Evolutionary conservation across 2,888 invertebrate genomes (phyloP).

Genomic region (Pyralis farinalis): DNA sequence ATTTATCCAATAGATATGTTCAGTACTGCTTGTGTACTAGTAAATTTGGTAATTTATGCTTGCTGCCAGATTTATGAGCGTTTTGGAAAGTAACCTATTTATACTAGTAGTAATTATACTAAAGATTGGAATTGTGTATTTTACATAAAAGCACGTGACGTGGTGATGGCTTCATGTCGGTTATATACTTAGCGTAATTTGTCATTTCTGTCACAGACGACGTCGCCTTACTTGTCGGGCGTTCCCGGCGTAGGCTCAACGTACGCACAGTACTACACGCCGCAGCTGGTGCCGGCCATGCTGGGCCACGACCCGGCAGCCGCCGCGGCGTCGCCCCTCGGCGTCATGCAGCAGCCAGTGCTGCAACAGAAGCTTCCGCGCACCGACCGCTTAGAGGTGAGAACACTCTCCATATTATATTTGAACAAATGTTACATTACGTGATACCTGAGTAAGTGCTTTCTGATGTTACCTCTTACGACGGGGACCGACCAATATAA

Average conservation of each 20-base stretch:
- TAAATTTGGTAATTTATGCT: slow-evolving; percentile 8
- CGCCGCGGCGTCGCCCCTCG: slow-evolving; percentile 89
- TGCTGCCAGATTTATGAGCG: slow-evolving; percentile 2
- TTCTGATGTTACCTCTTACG: slow-evolving; percentile 53
- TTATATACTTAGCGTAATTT: slow-evolving; percentile 3
- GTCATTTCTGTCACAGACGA: slow-evolving; percentile 82
- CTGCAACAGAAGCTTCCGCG: slow-evolving; percentile 96
- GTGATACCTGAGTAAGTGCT: slow-evolving; percentile 49
- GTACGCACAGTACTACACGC: slow-evolving; percentile 95
- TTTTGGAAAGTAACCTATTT: slow-evolving; percentile 2
- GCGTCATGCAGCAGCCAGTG: slow-evolving; percentile 93
- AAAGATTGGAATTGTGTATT: not conserved
- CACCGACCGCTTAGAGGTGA: slow-evolving; percentile 98
- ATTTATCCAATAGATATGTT: slow-evolving; percentile 8
- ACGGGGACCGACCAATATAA: slow-evolving; percentile 50
- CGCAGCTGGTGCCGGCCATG: slow-evolving; percentile 94
- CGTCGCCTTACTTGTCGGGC: slow-evolving; percentile 95
- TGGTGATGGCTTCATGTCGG: not conserved
- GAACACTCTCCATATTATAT: slow-evolving; percentile 44
- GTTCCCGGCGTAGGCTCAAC: slow-evolving; percentile 94
- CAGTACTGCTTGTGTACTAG: slow-evolving; percentile 7
- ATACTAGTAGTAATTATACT: not conserved
- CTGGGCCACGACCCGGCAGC: slow-evolving; percentile 93
- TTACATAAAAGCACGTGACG: slow-evolving; percentile 2
- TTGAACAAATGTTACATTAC: slow-evolving; percentile 32